phyloP scores from a whole-genome alignment of 64 coral and sea anemone species.

The Cladopsammia gracilis region DNA sequence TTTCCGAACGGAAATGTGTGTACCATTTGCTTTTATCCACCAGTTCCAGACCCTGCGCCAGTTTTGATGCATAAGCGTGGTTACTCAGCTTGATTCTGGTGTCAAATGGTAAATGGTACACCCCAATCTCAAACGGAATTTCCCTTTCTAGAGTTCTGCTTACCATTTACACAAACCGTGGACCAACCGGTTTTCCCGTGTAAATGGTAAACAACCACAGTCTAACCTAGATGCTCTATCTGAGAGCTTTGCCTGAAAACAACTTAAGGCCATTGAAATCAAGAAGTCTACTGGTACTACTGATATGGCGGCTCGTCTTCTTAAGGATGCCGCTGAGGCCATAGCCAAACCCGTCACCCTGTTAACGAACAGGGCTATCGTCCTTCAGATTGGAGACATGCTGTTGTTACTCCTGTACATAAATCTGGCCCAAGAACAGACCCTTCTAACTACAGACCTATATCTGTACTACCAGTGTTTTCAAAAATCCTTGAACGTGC shows the following conservation, averaged over 20 bases:
- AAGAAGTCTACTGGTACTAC: neutral
- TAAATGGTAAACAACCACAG: no score
- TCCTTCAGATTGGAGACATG: slow-evolving; percentile 1
- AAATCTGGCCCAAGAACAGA: neutral
- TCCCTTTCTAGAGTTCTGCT: no score
- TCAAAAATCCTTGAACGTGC: neutral
- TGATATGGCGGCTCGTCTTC: slow-evolving; percentile 5
- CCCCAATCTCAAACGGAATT: no score
- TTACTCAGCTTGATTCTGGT: no score
- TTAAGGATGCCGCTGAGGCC: slow-evolving; percentile 11
- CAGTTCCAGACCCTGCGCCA: no score
- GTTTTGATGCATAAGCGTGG: no score
- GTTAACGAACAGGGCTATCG: neutral
- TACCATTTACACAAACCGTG: no score
- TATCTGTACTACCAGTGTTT: slow-evolving; percentile 20
- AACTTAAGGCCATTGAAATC: neutral
- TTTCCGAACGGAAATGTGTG: no score
- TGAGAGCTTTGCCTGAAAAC: neutral
- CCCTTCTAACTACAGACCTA: slow-evolving; percentile 6
- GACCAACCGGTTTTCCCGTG: no score
- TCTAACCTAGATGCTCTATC: no score
- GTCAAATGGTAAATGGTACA: no score
- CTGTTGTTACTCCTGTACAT: neutral
- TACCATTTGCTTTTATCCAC: no score
- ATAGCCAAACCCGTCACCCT: neutral